Base-by-base conservation (phyloP, 2,888 invertebrate genomes). In the Drosophila affinis region DNA sequence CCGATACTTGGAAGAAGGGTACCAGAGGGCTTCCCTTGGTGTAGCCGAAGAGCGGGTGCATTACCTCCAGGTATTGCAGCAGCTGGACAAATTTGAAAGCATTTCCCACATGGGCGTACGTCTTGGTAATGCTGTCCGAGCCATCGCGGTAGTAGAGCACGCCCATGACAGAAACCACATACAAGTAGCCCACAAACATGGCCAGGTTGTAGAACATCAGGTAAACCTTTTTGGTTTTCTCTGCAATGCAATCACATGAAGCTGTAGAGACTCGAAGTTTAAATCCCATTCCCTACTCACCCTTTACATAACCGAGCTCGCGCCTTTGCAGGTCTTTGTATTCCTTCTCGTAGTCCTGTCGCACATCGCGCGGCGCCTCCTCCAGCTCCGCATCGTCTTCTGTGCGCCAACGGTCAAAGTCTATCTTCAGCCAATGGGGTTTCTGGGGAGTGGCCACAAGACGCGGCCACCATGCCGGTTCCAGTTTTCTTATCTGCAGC, bases 371-470 rank as follows among this genome's bases (percentile, higher is more conserved):
- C 17, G 93, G 94, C 49, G 95, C 95, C 10, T 95, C 95, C 49
- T 94, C 95, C 63, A 65, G 3, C 7, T 89, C 73, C 14, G 93
- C 93, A 68, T 94, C 93, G 47, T 94, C 95, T 77, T 97, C 97
- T 4, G 95, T 95, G 86, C 95, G 95, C 96, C 98, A 98, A 62
- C 96, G 94, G 91, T 98, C 98, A 93, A 98, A 98, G 93, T 98
- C 98, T 78, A 98, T 95, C 94, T 97, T 98, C 5, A 98, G 92
- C 98, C 98, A 98, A 0, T 95, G 95, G 0, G 97, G 97, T 91
- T 98, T 98, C 83, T 96, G 95, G 1, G 96, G 95, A 72, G 96
- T 95, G 10, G 95, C 94, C 1, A 95, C 96, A 18, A 98, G 92
- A 55, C 98, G 93, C 0, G 97, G 96, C 98, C 98, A 98, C 95